A percentile compares a stretch with the other conserved stretches of the same genome.
Evolutionary conservation across 2,113 vertebrate genomes (phyloP).

Genomic region (Pantherophis guttatus): DNA sequence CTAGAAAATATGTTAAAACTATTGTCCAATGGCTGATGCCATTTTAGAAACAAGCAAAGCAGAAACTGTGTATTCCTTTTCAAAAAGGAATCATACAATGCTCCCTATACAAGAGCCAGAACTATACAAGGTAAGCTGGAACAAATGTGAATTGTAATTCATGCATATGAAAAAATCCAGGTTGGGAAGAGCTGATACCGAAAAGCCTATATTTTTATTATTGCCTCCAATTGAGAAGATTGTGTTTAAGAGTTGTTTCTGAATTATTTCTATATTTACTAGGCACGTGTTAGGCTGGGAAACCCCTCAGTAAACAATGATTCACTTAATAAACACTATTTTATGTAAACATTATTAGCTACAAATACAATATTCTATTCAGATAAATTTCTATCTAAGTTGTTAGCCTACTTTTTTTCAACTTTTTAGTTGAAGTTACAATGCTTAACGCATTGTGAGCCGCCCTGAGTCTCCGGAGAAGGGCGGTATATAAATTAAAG

Average conservation of each 20-base stretch:
- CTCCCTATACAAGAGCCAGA: not conserved
- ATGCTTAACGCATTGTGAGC: too few species aligned
- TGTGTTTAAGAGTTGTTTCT: not conserved
- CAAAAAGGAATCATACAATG: not conserved
- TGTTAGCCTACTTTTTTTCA: not conserved
- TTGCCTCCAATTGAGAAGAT: not conserved
- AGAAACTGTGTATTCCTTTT: not conserved
- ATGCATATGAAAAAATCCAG: not conserved
- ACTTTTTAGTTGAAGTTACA: too few species aligned
- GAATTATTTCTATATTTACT: not conserved
- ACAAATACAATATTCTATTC: not conserved
- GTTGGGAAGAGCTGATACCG: not conserved
- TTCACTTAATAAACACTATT: not conserved
- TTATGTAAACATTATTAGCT: not conserved
- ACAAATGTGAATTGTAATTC: not conserved
- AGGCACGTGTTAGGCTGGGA: not conserved
- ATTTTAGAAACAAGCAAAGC: rapidly evolving
- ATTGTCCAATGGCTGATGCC: slow-evolving; percentile 9
- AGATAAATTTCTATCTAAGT: rapidly evolving
- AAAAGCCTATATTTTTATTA: not conserved
- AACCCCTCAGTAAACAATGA: rapidly evolving
- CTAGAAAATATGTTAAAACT: not conserved
- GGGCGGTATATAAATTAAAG: too few species aligned
- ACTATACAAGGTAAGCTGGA: not conserved
- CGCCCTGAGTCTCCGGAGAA: too few species aligned